A percentile compares a stretch with the other conserved stretches of the same genome.
Evolutionary conservation across 2,888 invertebrate genomes (phyloP).

Genomic region (Hypsopygia costalis): DNA sequence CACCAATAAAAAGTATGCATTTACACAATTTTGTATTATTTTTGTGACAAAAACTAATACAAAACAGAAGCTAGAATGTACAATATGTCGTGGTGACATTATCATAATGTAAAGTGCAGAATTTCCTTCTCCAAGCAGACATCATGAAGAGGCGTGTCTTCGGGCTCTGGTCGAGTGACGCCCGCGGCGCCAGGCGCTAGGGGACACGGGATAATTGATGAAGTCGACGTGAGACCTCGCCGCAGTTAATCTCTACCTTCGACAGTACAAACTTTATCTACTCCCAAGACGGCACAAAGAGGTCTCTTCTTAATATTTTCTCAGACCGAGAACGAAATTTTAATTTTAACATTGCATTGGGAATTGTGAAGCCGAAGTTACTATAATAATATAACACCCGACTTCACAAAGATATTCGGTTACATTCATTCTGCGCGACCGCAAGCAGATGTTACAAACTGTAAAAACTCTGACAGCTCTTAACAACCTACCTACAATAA

Average conservation of each 20-base stretch:
- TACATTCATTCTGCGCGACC: too few species aligned
- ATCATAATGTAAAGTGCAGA: too few species aligned
- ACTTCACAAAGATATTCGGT: too few species aligned
- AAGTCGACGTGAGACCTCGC: slow-evolving; percentile 50
- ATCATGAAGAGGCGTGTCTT: slow-evolving; percentile 35
- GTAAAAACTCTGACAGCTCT: not conserved
- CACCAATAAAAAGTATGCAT: too few species aligned
- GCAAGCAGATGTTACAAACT: not conserved
- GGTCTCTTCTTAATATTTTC: slow-evolving; percentile 34
- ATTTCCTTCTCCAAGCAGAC: slow-evolving; percentile 23
- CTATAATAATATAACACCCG: not conserved
- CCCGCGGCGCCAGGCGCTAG: slow-evolving; percentile 13
- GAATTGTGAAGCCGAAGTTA: too few species aligned
- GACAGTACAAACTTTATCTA: slow-evolving; percentile 50
- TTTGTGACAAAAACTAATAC: too few species aligned
- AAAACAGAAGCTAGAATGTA: too few species aligned
- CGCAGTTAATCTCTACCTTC: slow-evolving; percentile 53
- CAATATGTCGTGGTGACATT: too few species aligned
- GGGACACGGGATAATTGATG: slow-evolving; percentile 58
- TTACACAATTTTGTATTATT: too few species aligned
- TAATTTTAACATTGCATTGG: slow-evolving; percentile 8
- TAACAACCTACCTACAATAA: not conserved
- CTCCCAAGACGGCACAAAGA: slow-evolving; percentile 29
- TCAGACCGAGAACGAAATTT: slow-evolving; percentile 10
- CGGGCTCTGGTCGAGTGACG: slow-evolving; percentile 20